These are phyloP conservation scores for Xiphydria camelus DNA, from an alignment of 2,888 invertebrate species.

Conservation along the genomic window DNA sequence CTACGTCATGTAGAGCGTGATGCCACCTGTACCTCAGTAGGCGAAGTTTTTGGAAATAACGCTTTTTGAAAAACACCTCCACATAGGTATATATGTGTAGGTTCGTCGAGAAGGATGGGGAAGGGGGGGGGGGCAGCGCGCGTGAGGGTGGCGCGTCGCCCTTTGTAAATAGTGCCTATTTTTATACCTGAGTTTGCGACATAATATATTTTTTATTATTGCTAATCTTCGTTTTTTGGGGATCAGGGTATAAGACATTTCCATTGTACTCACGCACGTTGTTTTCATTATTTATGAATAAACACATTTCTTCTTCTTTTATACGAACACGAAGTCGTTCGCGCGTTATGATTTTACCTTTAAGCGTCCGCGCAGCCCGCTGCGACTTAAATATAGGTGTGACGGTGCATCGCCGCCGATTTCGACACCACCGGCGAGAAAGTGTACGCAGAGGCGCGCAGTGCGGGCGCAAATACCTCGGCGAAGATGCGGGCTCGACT, in stretches of 20 bases:
- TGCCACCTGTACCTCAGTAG: conserved; percentile 4
- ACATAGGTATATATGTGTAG: background rate
- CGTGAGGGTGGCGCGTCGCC: conserved; percentile 1
- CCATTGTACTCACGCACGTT: conserved; percentile 39
- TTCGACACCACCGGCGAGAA: too few relatives aligned
- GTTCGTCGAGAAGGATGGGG: conserved; percentile 4
- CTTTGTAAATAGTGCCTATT: conserved; percentile 40
- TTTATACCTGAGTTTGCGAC: conserved; percentile 43
- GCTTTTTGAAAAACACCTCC: conserved; percentile 1
- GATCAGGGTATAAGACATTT: conserved; percentile 37
- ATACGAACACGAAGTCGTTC: too few relatives aligned
- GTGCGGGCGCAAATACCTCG: too few relatives aligned
- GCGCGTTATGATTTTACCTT: too few relatives aligned
- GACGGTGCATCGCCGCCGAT: too few relatives aligned
- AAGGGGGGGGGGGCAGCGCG: conserved; percentile 5
- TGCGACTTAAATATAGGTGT: too few relatives aligned
- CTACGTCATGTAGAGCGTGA: too few relatives aligned
- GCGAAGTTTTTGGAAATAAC: background rate
- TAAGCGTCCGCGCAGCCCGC: too few relatives aligned
- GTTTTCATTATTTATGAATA: conserved; percentile 41
- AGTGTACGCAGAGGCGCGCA: too few relatives aligned
- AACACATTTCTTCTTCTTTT: conserved; percentile 25
- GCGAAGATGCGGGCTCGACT: too few relatives aligned
- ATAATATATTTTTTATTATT: conserved; percentile 30
- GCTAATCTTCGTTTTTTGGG: conserved; percentile 31